Base-by-base conservation (phyloP, 1,140 invertebrate genomes). In the Listronotus bonariensis region DNA sequence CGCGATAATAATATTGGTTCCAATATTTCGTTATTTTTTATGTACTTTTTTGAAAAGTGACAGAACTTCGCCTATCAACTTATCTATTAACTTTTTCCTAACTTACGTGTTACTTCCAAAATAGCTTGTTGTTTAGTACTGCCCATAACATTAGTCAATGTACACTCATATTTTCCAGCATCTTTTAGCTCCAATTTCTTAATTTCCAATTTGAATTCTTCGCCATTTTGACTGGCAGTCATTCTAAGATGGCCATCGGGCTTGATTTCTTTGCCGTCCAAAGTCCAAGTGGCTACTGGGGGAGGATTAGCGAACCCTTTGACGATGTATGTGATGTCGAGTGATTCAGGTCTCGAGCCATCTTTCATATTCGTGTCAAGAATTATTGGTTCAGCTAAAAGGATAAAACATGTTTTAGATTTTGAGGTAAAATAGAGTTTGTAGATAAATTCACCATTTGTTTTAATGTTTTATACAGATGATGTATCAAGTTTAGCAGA, bases 271-370 rank as follows among this genome's bases (percentile, higher is more conserved):
- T 74, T 72, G 11, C 57, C 57, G 72, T 93, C 84, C 57, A 90
- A 86, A 12, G 84, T 88, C 91, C 93, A 95, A 72, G 86, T 87
- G 4, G 86, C 89, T 42, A 87, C 86, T 0, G 92, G 91, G 63
- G 88, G 85, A 20, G 92, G 92, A 65, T 86, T 80, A 17, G 90
- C 91, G 31, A 80, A 82, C 6, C 87, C 89, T 67, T 86, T 84
- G 0, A 93, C 85, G 55, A 88, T 87, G 74, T 90, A 93, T 40
- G 82, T 82, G 10, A 88, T 81, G 3, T 86, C 87, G 32, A 93
- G 84, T 5, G 89, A 91, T 79, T 93, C 91, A 78, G 85, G 92
- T 15, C 87, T 85, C 61, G 87, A 85, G 48, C 84, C 82, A 79
- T 93, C 89, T 71, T 88, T 86, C 76, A 95, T 84, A 68, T 85